A percentile compares a stretch with the other conserved stretches of the same genome.
Conservation (phyloP, 2,797 vertebrate species). For the Bradypus variegatus region DNA sequence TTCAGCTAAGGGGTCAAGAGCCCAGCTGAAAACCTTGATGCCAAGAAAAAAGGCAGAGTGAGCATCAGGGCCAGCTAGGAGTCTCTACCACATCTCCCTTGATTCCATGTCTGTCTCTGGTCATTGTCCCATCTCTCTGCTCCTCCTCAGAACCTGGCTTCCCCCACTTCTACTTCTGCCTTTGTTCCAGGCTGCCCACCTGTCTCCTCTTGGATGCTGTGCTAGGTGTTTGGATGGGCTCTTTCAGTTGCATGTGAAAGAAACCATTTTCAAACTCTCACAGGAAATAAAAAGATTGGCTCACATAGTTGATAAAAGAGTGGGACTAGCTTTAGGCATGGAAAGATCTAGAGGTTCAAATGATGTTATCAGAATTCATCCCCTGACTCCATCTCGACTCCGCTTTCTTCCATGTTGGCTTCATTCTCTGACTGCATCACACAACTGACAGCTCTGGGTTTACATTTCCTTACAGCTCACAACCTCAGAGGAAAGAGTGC, state of each 20-base stretch:
- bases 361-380: background rate
- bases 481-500: background rate
- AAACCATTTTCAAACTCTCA: background rate
- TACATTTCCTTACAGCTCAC: background rate
- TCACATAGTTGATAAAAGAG: background rate
- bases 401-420: background rate
- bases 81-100: too few species aligned
- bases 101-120: too few species aligned
- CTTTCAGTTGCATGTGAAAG: background rate
- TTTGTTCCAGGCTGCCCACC: background rate
- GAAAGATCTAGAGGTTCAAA: background rate
- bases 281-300: background rate
- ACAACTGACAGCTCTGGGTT: background rate
- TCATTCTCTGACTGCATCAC: background rate
- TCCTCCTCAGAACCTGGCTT: background rate
- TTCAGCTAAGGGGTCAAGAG: background rate
- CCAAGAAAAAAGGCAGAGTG: background rate
- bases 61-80: background rate
- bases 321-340: background rate
- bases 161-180: background rate
- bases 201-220: background rate
- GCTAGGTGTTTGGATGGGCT: background rate
- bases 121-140: background rate
- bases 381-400: background rate
- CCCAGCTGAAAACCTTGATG: background rate